These are phyloP conservation scores for Gymnoscopelus microlampas DNA, from an alignment of 2,797 vertebrate species.

Conservation along the genomic window DNA sequence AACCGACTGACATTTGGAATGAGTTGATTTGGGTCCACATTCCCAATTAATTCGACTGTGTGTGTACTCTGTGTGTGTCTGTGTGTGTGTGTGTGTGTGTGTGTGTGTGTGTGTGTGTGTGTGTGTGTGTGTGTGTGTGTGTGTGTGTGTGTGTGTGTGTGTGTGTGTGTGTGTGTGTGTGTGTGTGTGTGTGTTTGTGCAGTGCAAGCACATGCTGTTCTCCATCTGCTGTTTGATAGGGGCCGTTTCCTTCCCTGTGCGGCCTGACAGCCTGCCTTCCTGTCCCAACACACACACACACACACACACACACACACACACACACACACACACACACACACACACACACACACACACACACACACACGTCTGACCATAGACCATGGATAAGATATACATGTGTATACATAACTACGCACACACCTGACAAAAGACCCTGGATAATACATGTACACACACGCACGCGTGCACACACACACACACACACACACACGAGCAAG, in stretches of 20 bases:
- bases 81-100: not conserved
- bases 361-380: slow-evolving; percentile 1
- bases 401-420: not conserved
- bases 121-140: not conserved
- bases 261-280: slow-evolving; percentile 74
- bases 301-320: slow-evolving; percentile 21
- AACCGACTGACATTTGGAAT: no score
- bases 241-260: slow-evolving; percentile 80
- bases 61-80: not conserved
- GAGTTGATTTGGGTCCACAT: no score
- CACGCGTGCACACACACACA: slow-evolving; percentile 19
- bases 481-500: not conserved
- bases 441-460: slow-evolving; percentile 20
- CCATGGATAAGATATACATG: not conserved
- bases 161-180: slow-evolving; percentile 18
- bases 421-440: slow-evolving; percentile 1
- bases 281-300: slow-evolving; percentile 52
- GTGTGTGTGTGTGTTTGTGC: slow-evolving; percentile 34
- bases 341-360: slow-evolving; percentile 26
- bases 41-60: no score
- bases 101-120: not conserved
- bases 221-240: slow-evolving; percentile 80
- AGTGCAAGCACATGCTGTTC: slow-evolving; percentile 80
- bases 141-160: not conserved
- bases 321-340: slow-evolving; percentile 21